Percentiles rank a stretch among this genome's conserved stretches.
phyloP scores from a whole-genome alignment of 2,797 vertebrate species.

The Capromys pilorides region DNA sequence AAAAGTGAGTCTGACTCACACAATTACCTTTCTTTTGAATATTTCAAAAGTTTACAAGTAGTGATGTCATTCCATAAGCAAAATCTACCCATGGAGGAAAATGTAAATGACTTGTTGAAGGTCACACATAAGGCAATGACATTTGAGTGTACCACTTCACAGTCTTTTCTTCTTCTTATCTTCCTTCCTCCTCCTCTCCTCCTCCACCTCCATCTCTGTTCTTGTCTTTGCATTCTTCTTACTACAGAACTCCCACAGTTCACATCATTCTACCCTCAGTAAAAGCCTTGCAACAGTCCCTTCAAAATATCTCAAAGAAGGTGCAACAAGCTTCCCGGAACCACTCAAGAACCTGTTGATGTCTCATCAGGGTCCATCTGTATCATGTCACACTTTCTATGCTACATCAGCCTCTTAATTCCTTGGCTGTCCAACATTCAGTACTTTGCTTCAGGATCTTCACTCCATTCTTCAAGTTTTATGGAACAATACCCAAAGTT shows the following conservation, averaged over 20 bases:
- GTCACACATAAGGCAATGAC: not conserved
- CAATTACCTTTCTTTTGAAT: not conserved
- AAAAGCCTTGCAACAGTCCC: not conserved
- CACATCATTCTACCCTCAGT: not conserved
- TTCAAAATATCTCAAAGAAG: not conserved
- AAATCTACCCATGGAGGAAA: not conserved
- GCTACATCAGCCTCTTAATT: not conserved
- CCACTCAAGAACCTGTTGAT: not conserved
- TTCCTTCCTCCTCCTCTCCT: not conserved
- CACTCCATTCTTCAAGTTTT: not conserved
- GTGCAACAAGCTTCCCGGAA: not conserved
- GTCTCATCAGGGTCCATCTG: not conserved
- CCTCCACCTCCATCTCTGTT: not conserved
- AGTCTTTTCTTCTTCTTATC: not conserved
- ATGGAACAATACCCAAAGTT: not conserved
- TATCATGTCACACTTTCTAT: not conserved
- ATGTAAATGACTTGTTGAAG: constrained; percentile 10
- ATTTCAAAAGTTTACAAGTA: not conserved
- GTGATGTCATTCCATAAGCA: not conserved
- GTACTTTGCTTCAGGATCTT: not conserved
- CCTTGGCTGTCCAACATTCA: not conserved
- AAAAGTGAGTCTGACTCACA: not conserved
- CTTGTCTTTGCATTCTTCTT: not conserved
- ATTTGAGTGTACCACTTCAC: not conserved
- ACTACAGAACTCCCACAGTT: not conserved